A percentile compares a stretch with the other conserved stretches of the same genome.
phyloP scores from a whole-genome alignment of 1,140 invertebrate species.

The Fragariocoptes setiger region DNA sequence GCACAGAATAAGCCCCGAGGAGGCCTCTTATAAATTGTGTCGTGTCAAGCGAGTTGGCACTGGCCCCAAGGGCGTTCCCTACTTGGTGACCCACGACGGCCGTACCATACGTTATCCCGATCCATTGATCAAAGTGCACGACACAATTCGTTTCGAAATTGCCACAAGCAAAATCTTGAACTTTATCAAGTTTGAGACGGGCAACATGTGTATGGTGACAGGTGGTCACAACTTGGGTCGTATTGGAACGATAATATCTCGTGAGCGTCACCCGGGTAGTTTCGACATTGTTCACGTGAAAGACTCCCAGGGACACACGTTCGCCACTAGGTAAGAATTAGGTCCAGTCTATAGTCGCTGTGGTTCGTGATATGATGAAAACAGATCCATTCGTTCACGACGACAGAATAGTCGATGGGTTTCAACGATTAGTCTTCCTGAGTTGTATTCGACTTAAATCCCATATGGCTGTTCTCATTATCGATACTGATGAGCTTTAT shows the following conservation, averaged over 20 bases:
- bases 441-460: too few relatives aligned
- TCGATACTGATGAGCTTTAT: too few relatives aligned
- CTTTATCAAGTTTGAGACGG: constrained; percentile 89
- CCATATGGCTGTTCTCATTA: too few relatives aligned
- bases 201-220: constrained; percentile 93
- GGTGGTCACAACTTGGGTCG: constrained; percentile 98
- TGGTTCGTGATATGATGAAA: too few relatives aligned
- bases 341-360: constrained; percentile 1
- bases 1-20: constrained; percentile 79
- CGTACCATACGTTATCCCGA: constrained; percentile 94
- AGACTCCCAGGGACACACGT: constrained; percentile 75
- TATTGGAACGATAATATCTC: constrained; percentile 79
- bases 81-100: constrained; percentile 80
- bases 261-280: constrained; percentile 88
- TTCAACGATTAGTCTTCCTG: too few relatives aligned
- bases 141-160: constrained; percentile 85
- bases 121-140: constrained; percentile 80
- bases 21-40: constrained; percentile 94
- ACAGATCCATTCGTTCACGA: too few relatives aligned
- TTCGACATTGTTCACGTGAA: constrained; percentile 98
- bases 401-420: too few relatives aligned
- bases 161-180: constrained; percentile 78
- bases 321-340: constrained; percentile 58
- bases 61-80: constrained; percentile 80
- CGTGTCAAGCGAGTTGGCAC: constrained; percentile 53